Evolutionary conservation across 2,888 invertebrate genomes (phyloP), one percentile per base, ranked within the genome.

Genomic region (Diploptera punctata): DNA sequence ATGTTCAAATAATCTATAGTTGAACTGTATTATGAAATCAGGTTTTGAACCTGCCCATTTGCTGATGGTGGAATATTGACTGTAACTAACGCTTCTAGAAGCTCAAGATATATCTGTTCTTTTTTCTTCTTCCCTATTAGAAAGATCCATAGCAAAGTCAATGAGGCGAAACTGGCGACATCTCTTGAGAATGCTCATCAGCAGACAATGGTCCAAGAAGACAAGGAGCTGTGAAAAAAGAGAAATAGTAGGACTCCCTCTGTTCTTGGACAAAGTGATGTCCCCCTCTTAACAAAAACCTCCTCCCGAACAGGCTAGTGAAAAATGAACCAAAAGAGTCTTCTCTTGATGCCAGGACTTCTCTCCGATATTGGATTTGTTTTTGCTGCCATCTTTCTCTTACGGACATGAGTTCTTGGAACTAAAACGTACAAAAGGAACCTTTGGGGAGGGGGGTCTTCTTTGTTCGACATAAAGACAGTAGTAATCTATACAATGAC

Each of bases 291-390:
- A 57, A 57, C 29, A 57, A 57, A 57, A 57, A 57, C 29, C 57
- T 29, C 26, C 29, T 26, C 24, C 24, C 7, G 47, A 29, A 65
- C 21, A 5, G 65, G 29, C 33, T 21, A 26, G 47, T 65, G 65
- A 65, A 65, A 65, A 65, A 65, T 65, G 65, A 47, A 47, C n/a
- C 43, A 65, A 24, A 65, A 44, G 44, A 24, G 43, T 19, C 44
- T 65, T 29, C 44, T 44, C 47, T 65, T 57, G 7, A 65, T 44
- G 65, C 44, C 65, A 47, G 33, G 26, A 44, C 10, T 33, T 26
- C 31, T 26, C 26, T 18, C 44, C 47, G 65, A 65, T 65, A 65
- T 65, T 65, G 65, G 65, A 47, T 65, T 44, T 65, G 65, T 47
- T 47, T 47, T 65, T 65, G 24, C 65, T 18, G 18, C 16, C 5